phyloP scores from a whole-genome alignment of 1,140 invertebrate genomes.

The Brachionus plicatilis region DNA sequence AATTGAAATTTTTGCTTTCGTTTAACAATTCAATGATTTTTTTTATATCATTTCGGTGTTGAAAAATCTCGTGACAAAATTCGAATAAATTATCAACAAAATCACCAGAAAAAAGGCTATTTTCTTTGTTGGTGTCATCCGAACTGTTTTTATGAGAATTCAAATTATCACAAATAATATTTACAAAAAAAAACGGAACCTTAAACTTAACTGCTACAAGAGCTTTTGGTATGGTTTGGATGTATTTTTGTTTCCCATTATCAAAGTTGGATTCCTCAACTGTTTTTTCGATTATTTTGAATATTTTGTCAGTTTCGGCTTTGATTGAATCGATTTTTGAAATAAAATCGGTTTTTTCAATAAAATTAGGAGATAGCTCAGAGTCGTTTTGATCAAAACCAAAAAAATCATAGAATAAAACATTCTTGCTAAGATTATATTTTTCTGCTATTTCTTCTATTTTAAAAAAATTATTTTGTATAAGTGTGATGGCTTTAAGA shows the following conservation, averaged over 20 bases:
- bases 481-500: background rate
- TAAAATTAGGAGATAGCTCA: background rate
- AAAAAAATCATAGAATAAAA: slow-evolving; percentile 15
- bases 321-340: background rate
- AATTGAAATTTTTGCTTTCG: background rate
- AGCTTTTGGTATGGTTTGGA: background rate
- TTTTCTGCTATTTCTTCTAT: background rate
- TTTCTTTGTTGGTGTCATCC: background rate
- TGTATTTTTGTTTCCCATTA: background rate
- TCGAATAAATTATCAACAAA: background rate
- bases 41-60: background rate
- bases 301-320: background rate
- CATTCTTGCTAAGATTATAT: background rate
- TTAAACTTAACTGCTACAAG: background rate
- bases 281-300: background rate
- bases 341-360: background rate
- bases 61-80: background rate
- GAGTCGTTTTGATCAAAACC: slow-evolving; percentile 2
- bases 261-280: background rate
- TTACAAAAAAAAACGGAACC: background rate
- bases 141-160: background rate
- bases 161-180: background rate
- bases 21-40: background rate
- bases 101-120: background rate
- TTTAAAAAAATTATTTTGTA: background rate